Evolutionary conservation across 2,113 vertebrate genomes (phyloP).

Genomic region (Oryzias curvinotus): DNA sequence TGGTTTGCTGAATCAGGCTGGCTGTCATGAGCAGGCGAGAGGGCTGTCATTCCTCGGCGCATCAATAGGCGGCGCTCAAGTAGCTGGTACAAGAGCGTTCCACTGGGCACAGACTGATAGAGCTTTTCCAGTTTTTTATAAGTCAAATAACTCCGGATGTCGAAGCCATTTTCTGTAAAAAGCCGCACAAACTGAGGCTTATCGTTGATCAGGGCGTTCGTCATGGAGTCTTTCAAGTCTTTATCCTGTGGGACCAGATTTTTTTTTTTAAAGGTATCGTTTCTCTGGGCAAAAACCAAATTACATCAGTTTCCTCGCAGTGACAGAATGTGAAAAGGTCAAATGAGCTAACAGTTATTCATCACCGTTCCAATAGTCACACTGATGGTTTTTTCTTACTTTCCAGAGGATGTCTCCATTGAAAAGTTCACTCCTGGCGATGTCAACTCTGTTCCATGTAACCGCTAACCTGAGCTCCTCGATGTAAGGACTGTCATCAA

Average conservation of each 20-base stretch:
- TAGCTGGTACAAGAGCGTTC: slow-evolving; percentile 70
- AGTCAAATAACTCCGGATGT: slow-evolving; percentile 83
- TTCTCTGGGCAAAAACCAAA: not conserved
- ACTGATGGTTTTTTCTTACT: slow-evolving; percentile 63
- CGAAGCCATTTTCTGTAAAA: slow-evolving; percentile 85
- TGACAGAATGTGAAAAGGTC: not conserved
- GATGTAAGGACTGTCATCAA: slow-evolving; percentile 73
- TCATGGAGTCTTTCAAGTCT: slow-evolving; percentile 84
- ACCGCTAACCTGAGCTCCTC: slow-evolving; percentile 89
- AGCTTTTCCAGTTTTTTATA: slow-evolving; percentile 78
- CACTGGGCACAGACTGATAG: slow-evolving; percentile 75
- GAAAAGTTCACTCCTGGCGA: slow-evolving; percentile 91
- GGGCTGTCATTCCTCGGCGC: slow-evolving; percentile 25
- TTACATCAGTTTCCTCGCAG: not conserved
- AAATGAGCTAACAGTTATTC: not conserved
- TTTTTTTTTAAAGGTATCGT: not conserved
- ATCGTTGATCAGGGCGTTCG: slow-evolving; percentile 84
- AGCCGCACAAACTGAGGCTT: slow-evolving; percentile 87
- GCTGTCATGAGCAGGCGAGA: not conserved
- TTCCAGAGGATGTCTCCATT: slow-evolving; percentile 86
- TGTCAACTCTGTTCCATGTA: slow-evolving; percentile 90
- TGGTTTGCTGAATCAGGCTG: not conserved
- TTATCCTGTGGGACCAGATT: slow-evolving; percentile 53
- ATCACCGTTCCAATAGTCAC: not conserved
- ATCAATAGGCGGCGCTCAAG: slow-evolving; percentile 72